Base-by-base conservation (phyloP, 2,888 invertebrate species). In the Melanchra persicariae region DNA sequence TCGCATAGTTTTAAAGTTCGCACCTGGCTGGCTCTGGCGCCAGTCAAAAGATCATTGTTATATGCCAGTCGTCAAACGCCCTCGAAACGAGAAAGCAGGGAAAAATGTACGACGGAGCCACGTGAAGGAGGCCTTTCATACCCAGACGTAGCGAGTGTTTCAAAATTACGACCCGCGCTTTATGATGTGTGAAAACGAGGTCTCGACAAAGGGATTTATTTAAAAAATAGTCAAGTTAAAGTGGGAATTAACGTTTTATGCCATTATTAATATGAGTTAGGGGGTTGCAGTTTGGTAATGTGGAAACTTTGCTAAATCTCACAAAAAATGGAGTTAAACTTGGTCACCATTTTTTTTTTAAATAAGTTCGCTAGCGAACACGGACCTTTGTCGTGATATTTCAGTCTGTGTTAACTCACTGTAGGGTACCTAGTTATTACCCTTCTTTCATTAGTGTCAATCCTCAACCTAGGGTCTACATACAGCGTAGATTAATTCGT, bases 1-100 rank as follows among this genome's bases (percentile, higher is more conserved):
- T 86, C 82, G 87, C 87, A 83, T 79, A 87, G 88, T 87, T 88
- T 85, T 85, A 78, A 88, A 90, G 87, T 86, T 88, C 79, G 85
- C 87, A 88, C 89, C 87, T 88, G 81, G 81, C 86, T 82, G 85
- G 66, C 58, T 87, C 87, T 81, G 79, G 84, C 86, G 87, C 87
- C 88, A 88, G 91, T 94, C 92, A 93, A 94, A 94, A 93, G 93
- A 91, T 91, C 92, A 94, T 93, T 94, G 94, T 94, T 89, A 84
- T 83, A 77, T 79, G 86, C 89, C 73, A 69, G 80, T 74, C 91
- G 91, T 91, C 85, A 90, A 92, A 92, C 89, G 88, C 88, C 88
- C 90, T 90, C 86, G 85, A 87, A 90, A 88, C 82, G 83, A 74
- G 81, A 87, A 82, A 84, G 88, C 90, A 91, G 67, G 59, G 70